Conservation (phyloP, 2,113 vertebrate species). For the Phoenicopterus ruber region DNA sequence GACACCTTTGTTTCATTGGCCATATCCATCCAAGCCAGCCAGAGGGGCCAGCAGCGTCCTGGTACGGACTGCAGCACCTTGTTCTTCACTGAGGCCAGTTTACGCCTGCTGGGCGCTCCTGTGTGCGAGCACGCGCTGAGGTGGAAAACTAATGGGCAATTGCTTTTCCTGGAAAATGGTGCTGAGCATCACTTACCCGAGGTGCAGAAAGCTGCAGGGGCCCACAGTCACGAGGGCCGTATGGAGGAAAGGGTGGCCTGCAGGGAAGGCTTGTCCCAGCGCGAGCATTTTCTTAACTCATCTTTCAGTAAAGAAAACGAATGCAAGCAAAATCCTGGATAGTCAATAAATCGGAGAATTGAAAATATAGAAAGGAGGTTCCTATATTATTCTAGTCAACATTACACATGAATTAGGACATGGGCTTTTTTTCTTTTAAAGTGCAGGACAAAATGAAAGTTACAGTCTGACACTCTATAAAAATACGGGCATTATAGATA, state of each 20-base stretch:
- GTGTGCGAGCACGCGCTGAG: neutral
- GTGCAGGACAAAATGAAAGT: neutral
- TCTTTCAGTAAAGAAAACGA: neutral
- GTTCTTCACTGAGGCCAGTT: neutral
- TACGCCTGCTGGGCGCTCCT: neutral
- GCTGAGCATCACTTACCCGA: neutral
- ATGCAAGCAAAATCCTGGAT: neutral
- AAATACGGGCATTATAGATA: neutral
- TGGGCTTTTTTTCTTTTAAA: neutral
- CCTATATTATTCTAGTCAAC: neutral
- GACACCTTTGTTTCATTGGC: neutral
- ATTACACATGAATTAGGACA: neutral
- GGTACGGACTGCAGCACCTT: neutral
- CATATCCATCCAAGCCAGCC: neutral
- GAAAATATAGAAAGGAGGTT: neutral
- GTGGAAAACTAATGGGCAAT: neutral
- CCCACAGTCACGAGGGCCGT: fast-evolving
- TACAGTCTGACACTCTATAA: neutral
- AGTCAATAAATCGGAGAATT: neutral
- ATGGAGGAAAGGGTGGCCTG: neutral
- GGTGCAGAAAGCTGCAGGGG: neutral
- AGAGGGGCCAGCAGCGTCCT: neutral
- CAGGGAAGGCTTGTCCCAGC: neutral
- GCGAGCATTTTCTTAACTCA: neutral
- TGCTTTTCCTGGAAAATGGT: neutral